Base-by-base conservation (phyloP, 2,113 vertebrate genomes). In the Periophthalmodon schlosseri region DNA sequence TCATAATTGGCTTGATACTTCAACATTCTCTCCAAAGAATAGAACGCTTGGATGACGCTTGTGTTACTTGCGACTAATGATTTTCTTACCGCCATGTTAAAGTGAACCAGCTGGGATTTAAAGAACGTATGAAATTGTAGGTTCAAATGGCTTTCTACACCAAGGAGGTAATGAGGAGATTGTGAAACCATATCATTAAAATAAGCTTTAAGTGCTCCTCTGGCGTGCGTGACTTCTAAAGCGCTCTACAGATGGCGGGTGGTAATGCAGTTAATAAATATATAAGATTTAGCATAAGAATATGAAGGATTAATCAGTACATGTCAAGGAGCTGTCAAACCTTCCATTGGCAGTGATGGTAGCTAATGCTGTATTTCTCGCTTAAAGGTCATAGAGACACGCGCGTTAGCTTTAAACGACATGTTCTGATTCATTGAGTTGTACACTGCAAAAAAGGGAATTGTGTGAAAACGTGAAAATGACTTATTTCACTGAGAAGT, bases 1-100 rank as follows among this genome's bases (percentile, higher is more conserved):
- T 16, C 50, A 76, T 76, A 79, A 87, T 87, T 77, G 63, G 39
- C 63, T 71, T 74, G 60, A 76, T 81, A 61, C 64, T 76, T 79
- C 20, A 76, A 57, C 73, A 70, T 73, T 75, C 69, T 72, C 54
- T 79, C 28, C 54, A 52, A 75, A 77, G 75, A 78, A 72, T 60
- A 77, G 39, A 75, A 49, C 44, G 39, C 36, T 58, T 33, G 7
- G 77, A 74, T 72, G 23, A 74, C 56, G 46, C 6, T 44, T 14
- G 23, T 15, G 58, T 74, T 70, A 74, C 68, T 74, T 64, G 21
- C 36, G 60, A 50, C 36, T 66, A 11, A 72, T 76, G 10, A 20
- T 73, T 69, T 76, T 70, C 36, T 71, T 67, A 63, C 33, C 23
- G 70, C 68, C 13, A 15, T 75, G 33, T 69, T 70, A 44, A 23